phyloP scores from a whole-genome alignment of 2,888 invertebrate genomes.

The Acleris laterana region DNA sequence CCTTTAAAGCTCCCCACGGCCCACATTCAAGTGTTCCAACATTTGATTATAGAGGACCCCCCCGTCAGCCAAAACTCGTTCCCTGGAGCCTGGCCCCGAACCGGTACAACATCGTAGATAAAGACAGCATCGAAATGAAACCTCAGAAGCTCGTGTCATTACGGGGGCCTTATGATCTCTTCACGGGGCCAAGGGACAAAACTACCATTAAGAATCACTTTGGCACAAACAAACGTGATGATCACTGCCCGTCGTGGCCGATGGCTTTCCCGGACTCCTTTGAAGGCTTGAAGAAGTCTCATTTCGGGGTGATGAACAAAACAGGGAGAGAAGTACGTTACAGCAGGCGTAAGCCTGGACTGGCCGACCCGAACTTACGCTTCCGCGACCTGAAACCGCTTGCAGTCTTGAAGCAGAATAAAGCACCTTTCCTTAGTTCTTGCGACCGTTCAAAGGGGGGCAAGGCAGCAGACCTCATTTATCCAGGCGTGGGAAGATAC shows the following conservation, averaged over 20 bases:
- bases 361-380: conserved; percentile 73
- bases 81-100: conserved; percentile 69
- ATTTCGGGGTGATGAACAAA: conserved; percentile 70
- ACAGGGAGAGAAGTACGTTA: conserved; percentile 63
- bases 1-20: conserved; percentile 65
- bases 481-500: conserved; percentile 77
- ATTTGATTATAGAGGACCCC: conserved; percentile 67
- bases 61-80: conserved; percentile 62
- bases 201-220: conserved; percentile 83
- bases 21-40: conserved; percentile 64
- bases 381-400: conserved; percentile 51
- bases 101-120: conserved; percentile 68
- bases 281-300: conserved; percentile 62
- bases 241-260: conserved; percentile 67
- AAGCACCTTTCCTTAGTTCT: conserved; percentile 66
- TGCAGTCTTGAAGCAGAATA: conserved; percentile 55
- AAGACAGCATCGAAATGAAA: conserved; percentile 64
- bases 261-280: conserved; percentile 60
- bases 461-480: conserved; percentile 58
- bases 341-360: conserved; percentile 75
- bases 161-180: conserved; percentile 73
- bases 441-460: conserved; percentile 67
- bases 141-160: conserved; percentile 66
- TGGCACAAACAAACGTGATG: conserved; percentile 54
- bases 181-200: conserved; percentile 78